phyloP scores from a whole-genome alignment of 2,888 invertebrate species.

The Callyntrura sp. region DNA sequence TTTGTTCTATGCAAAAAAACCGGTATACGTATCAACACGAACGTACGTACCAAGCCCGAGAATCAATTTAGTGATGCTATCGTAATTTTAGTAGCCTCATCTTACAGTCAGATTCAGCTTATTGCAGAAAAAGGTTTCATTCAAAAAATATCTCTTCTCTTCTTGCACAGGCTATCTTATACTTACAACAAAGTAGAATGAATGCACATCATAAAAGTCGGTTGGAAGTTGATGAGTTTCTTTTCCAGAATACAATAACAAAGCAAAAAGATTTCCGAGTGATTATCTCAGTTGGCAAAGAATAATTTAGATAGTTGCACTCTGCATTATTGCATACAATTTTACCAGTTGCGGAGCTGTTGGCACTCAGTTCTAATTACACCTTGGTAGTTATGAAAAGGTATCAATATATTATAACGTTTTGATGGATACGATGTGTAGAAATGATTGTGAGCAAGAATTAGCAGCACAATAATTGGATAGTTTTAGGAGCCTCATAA shows the following conservation, averaged over 20 bases:
- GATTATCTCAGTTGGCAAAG: constrained; percentile 52
- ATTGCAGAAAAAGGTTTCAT: background rate
- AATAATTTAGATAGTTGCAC: constrained; percentile 1
- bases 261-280: constrained; percentile 3
- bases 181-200: too few species aligned
- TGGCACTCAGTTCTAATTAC: constrained; percentile 3
- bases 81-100: background rate
- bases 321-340: constrained; percentile 17
- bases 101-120: background rate
- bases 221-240: constrained; percentile 48
- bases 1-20: background rate
- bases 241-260: background rate
- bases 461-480: background rate
- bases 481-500: background rate
- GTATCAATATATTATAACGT: background rate
- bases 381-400: background rate
- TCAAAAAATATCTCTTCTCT: too few species aligned
- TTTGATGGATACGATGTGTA: background rate
- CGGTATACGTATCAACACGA: too few species aligned
- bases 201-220: background rate
- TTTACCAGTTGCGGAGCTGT: background rate
- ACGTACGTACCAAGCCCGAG: background rate
- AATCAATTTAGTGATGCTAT: constrained; percentile 21
- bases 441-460: background rate
- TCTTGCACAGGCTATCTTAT: too few species aligned